phyloP scores from a whole-genome alignment of 2,113 vertebrate species.

The Numenius arquata region DNA sequence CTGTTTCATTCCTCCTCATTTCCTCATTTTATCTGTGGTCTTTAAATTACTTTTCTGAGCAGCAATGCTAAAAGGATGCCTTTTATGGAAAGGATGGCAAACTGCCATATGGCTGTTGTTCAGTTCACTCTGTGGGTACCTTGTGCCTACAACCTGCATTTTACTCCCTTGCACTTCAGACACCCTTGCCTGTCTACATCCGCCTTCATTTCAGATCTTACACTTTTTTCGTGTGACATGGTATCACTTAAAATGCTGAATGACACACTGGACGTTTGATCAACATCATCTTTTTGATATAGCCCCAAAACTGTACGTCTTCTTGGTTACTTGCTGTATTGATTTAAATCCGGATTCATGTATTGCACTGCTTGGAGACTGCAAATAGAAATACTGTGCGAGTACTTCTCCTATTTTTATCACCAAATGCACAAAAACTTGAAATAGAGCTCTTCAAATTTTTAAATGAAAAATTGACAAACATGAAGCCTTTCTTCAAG shows the following conservation, averaged over 20 bases:
- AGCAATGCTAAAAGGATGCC: not conserved
- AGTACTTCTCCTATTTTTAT: slow-evolving; percentile 28
- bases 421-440: not conserved
- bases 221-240: not conserved
- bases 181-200: not conserved
- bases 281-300: not conserved
- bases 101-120: not conserved
- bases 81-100: not conserved
- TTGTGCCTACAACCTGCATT: not conserved
- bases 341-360: not conserved
- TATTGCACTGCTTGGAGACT: not conserved
- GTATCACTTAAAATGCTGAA: not conserved
- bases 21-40: not conserved
- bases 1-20: not conserved
- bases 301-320: not conserved
- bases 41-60: not conserved
- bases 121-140: not conserved
- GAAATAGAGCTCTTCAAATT: not conserved
- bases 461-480: slow-evolving; percentile 16
- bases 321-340: not conserved
- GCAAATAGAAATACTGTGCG: not conserved
- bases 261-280: not conserved
- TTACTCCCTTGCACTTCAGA: not conserved
- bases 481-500: not conserved
- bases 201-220: not conserved